These are phyloP conservation scores for Bombus balteatus DNA, from an alignment of 1,140 invertebrate species.

Conservation along the genomic window DNA sequence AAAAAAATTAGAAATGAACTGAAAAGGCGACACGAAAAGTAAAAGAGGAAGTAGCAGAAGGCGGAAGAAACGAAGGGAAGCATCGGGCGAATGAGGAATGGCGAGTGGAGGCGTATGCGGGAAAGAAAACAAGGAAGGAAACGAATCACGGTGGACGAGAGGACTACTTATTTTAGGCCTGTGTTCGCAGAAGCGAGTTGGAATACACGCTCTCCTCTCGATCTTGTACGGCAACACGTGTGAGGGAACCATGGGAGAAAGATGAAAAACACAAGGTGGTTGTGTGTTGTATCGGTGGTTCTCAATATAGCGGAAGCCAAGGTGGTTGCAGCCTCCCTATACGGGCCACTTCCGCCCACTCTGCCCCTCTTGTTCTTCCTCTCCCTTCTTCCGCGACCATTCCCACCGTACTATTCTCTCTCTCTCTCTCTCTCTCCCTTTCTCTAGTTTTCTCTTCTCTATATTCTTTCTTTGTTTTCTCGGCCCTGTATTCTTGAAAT, in stretches of 20 bases:
- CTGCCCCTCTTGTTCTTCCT: conserved; percentile 35
- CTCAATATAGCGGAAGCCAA: conserved; percentile 83
- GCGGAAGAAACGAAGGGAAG: background rate
- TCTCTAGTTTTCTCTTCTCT: background rate
- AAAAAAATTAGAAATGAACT: too few relatives aligned
- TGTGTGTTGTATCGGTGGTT: conserved; percentile 62
- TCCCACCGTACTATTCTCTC: conserved; percentile 24
- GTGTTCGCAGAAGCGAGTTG: conserved; percentile 42
- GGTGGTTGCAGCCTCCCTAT: conserved; percentile 82
- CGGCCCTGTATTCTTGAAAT: conserved; percentile 9
- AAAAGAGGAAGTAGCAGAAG: background rate
- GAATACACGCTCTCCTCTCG: conserved; percentile 5
- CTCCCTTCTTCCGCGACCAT: conserved; percentile 18
- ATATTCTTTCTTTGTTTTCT: conserved; percentile 4
- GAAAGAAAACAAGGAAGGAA: conserved; percentile 57
- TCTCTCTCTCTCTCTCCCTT: too few relatives aligned
- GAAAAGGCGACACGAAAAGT: background rate
- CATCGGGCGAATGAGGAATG: background rate
- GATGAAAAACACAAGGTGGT: conserved; percentile 74
- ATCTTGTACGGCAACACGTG: conserved; percentile 50
- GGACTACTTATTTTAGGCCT: conserved; percentile 49
- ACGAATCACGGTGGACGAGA: conserved; percentile 37
- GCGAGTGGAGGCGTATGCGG: background rate
- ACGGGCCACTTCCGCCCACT: conserved; percentile 78
- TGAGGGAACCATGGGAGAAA: conserved; percentile 17